Evolutionary conservation across 2,113 vertebrate species (phyloP).

Genomic region (Nyctereutes procyonoides): DNA sequence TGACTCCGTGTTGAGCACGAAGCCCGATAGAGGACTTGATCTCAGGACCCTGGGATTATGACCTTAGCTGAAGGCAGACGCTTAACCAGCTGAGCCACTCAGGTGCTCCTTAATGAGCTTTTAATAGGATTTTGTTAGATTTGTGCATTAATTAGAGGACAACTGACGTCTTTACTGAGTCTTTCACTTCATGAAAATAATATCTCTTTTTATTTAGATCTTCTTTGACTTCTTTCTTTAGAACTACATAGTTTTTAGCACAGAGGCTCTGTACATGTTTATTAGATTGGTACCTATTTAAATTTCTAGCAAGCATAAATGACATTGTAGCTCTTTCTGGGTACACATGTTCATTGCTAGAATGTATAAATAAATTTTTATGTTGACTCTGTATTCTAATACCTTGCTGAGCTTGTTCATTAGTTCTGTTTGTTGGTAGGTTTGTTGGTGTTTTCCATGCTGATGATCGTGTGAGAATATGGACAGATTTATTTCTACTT

Average conservation of each 20-base stretch:
- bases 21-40: neutral
- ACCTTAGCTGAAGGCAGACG: neutral
- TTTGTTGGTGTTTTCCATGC: neutral
- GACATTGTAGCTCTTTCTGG: neutral
- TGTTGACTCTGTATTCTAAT: neutral
- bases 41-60: neutral
- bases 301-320: neutral
- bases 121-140: neutral
- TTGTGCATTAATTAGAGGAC: neutral
- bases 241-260: neutral
- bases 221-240: neutral
- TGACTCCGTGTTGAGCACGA: neutral
- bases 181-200: neutral
- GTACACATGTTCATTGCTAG: neutral
- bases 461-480: neutral
- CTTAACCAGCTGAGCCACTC: neutral
- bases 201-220: neutral
- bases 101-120: neutral
- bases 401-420: neutral
- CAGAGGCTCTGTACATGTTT: neutral
- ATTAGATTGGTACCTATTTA: neutral
- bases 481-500: neutral
- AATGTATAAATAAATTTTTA: neutral
- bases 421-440: neutral
- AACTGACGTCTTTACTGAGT: neutral